phyloP scores from a whole-genome alignment of 2,888 invertebrate genomes.

The Octodonta nipae region DNA sequence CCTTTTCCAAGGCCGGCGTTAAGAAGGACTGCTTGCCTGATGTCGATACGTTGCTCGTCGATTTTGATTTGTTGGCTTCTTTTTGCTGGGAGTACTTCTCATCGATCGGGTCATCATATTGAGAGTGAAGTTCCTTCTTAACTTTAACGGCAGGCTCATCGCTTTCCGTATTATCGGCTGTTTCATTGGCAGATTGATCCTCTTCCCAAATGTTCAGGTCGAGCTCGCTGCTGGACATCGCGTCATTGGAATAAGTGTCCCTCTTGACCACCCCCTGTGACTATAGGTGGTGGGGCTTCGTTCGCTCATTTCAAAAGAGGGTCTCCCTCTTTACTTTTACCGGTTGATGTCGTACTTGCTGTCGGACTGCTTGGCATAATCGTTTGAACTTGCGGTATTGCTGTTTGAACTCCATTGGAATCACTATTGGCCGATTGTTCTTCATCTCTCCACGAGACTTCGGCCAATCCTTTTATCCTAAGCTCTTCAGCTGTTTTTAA shows the following conservation, averaged over 20 bases:
- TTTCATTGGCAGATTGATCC: constrained; percentile 28
- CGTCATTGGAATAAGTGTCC: constrained; percentile 34
- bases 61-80: constrained; percentile 6
- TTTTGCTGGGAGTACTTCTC: constrained; percentile 18
- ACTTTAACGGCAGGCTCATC: constrained; percentile 27
- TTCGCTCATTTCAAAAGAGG: constrained; percentile 40
- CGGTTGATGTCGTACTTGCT: constrained; percentile 7
- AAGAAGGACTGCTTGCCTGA: constrained; percentile 26
- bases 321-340: constrained; percentile 52
- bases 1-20: constrained; percentile 33
- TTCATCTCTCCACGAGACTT: constrained; percentile 72
- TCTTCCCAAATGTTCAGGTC: constrained; percentile 34
- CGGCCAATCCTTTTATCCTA: constrained; percentile 80
- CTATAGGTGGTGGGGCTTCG: constrained; percentile 41
- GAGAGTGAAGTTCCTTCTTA: constrained; percentile 24
- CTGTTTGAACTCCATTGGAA: constrained; percentile 28
- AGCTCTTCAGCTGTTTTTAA: constrained; percentile 85
- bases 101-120: constrained; percentile 21
- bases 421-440: constrained; percentile 29
- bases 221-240: constrained; percentile 34
- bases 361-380: constrained; percentile 32
- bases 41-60: constrained; percentile 21
- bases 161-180: constrained; percentile 23
- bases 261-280: constrained; percentile 31
- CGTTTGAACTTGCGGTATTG: constrained; percentile 33